A percentile compares a stretch with the other conserved stretches of the same genome.
Evolutionary conservation across 2,888 invertebrate genomes (phyloP).

Genomic region (Sphinx pinastri): DNA sequence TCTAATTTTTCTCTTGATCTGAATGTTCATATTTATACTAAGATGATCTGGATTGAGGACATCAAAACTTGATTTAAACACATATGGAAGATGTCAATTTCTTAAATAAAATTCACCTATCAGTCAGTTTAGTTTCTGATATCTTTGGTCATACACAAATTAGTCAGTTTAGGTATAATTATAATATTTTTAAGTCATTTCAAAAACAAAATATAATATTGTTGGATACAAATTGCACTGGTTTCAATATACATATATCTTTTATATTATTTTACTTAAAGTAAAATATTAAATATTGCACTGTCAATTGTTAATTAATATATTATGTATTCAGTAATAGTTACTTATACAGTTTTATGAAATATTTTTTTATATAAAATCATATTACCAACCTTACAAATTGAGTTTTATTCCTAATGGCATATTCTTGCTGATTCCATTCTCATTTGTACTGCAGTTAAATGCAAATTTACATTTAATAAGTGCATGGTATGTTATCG

Average conservation of each 20-base stretch:
- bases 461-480: conserved; percentile 12
- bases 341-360: conserved; percentile 21
- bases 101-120: conserved; percentile 34
- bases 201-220: conserved; percentile 47
- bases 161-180: conserved; percentile 39
- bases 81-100: conserved; percentile 52
- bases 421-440: conserved; percentile 13
- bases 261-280: conserved; percentile 73
- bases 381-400: conserved; percentile 21
- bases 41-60: conserved; percentile 33
- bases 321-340: conserved; percentile 21
- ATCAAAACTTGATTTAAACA: conserved; percentile 46
- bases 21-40: conserved; percentile 29
- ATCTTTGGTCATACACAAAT: conserved; percentile 73
- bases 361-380: conserved; percentile 2
- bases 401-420: conserved; percentile 23
- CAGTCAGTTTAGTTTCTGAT: conserved; percentile 61
- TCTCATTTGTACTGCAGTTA: conserved; percentile 17
- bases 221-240: conserved; percentile 31
- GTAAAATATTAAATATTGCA: conserved; percentile 80
- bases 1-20: too few species aligned
- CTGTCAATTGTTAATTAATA: conserved; percentile 53
- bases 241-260: conserved; percentile 44
- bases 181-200: conserved; percentile 47
- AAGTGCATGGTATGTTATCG: conserved; percentile 1